Evolutionary conservation across 64 coral and sea anemone genomes (phyloP).

Genomic region (Montipora sp.): DNA sequence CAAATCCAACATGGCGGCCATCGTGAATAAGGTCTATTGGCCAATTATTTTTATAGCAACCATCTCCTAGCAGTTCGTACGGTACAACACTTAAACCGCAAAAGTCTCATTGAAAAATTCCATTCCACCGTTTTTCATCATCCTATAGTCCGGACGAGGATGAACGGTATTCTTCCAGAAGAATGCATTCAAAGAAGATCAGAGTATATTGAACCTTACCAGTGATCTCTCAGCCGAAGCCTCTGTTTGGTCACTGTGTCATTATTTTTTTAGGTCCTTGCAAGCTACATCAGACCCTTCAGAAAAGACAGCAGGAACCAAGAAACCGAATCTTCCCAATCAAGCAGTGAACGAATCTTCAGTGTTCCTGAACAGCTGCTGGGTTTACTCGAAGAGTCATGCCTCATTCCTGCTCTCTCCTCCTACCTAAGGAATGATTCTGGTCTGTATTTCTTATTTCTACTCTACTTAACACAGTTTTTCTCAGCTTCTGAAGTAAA

Average conservation of each 20-base stretch:
- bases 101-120: no score
- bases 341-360: background rate
- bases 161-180: no score
- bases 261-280: conserved; percentile 75
- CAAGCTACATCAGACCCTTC: conserved; percentile 75
- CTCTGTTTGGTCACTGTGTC: background rate
- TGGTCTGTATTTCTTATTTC: conserved; percentile 41
- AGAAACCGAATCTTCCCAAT: conserved; percentile 1
- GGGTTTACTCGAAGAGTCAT: conserved; percentile 77
- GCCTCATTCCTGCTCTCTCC: conserved; percentile 89
- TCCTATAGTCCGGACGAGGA: no score
- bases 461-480: background rate
- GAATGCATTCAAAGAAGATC: no score
- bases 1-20: no score
- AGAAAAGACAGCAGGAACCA: background rate
- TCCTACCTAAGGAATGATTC: conserved; percentile 97
- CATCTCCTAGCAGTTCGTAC: no score
- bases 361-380: conserved; percentile 51
- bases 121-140: no score
- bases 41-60: no score
- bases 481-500: no score
- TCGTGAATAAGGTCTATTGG: no score
- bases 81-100: no score
- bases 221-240: background rate
- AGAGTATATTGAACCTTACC: no score